phyloP scores from a whole-genome alignment of 2,797 vertebrate genomes.

The Chrysocyon brachyurus region DNA sequence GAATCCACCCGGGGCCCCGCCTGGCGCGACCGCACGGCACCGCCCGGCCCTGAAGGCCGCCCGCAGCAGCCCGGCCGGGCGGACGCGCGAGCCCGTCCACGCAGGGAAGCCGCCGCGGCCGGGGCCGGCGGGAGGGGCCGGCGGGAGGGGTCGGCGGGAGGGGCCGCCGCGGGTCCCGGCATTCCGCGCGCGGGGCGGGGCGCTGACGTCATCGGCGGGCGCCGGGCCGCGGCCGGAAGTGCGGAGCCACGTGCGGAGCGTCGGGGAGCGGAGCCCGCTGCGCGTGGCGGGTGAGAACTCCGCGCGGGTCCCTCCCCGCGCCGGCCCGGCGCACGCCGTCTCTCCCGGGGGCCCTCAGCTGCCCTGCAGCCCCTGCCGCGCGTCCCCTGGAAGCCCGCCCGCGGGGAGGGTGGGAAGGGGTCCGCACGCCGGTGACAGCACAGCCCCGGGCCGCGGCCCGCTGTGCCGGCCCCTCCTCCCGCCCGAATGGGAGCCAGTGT shows the following conservation, averaged over 20 bases:
- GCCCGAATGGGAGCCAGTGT: neutral
- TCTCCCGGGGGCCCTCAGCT: neutral
- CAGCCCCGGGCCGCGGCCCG: neutral
- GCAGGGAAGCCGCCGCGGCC: rapidly evolving
- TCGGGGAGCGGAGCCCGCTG: rapidly evolving
- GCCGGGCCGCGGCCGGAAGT: constrained; percentile 67
- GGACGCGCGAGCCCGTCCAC: neutral
- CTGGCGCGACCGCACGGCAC: no score
- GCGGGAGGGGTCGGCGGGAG: neutral
- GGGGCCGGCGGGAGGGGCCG: neutral
- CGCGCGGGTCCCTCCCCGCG: neutral
- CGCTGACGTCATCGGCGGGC: constrained; percentile 83
- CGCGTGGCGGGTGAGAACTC: constrained; percentile 61
- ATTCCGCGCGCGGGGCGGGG: neutral
- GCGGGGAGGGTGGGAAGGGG: neutral
- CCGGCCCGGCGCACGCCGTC: neutral
- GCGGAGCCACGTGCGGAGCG: constrained; percentile 45
- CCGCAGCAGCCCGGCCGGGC: neutral
- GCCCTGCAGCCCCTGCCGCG: neutral
- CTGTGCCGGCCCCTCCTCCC: neutral
- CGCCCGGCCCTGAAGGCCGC: neutral
- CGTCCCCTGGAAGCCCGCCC: neutral
- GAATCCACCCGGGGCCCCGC: no score
- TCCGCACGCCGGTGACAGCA: neutral
- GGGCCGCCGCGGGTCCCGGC: constrained; percentile 5